Evolutionary conservation across 2,888 invertebrate genomes (phyloP).

Genomic region (Unio delphinus): DNA sequence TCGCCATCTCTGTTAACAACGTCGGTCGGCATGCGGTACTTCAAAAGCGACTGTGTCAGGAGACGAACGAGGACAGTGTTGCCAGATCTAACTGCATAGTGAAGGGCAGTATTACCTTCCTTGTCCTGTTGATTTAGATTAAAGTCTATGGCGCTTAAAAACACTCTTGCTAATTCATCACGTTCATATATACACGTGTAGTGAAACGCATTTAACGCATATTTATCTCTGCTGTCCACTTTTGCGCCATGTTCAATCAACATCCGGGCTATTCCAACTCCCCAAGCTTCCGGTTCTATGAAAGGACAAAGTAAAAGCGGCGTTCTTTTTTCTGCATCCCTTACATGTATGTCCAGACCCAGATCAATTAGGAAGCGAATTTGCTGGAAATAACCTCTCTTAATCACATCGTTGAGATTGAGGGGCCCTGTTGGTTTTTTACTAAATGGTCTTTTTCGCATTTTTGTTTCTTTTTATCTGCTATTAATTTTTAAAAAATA

Average conservation of each 20-base stretch:
- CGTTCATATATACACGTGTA: slow-evolving; percentile 66
- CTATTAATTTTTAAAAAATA: no score
- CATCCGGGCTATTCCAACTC: slow-evolving; percentile 63
- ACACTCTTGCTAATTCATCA: slow-evolving; percentile 49
- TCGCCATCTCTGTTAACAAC: slow-evolving; percentile 38
- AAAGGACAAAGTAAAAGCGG: slow-evolving; percentile 65
- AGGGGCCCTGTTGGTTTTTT: slow-evolving; percentile 8
- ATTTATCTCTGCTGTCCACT: slow-evolving; percentile 51
- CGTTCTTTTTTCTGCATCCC: slow-evolving; percentile 58
- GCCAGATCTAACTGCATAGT: slow-evolving; percentile 63
- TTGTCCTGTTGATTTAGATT: slow-evolving; percentile 60
- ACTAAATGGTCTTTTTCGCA: no score
- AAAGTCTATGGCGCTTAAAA: slow-evolving; percentile 66
- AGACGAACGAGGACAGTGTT: slow-evolving; percentile 46
- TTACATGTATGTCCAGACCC: slow-evolving; percentile 54
- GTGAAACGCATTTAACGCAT: slow-evolving; percentile 66
- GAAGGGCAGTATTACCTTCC: slow-evolving; percentile 67
- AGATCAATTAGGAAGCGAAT: slow-evolving; percentile 64
- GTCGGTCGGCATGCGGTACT: slow-evolving; percentile 39
- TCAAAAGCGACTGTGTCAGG: slow-evolving; percentile 42
- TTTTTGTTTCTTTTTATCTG: no score
- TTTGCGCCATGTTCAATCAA: slow-evolving; percentile 67
- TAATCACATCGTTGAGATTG: slow-evolving; percentile 54
- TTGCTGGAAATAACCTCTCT: slow-evolving; percentile 65
- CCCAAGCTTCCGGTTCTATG: slow-evolving; percentile 64